phyloP scores from a whole-genome alignment of 2,888 invertebrate genomes.

The Idaea biselata region DNA sequence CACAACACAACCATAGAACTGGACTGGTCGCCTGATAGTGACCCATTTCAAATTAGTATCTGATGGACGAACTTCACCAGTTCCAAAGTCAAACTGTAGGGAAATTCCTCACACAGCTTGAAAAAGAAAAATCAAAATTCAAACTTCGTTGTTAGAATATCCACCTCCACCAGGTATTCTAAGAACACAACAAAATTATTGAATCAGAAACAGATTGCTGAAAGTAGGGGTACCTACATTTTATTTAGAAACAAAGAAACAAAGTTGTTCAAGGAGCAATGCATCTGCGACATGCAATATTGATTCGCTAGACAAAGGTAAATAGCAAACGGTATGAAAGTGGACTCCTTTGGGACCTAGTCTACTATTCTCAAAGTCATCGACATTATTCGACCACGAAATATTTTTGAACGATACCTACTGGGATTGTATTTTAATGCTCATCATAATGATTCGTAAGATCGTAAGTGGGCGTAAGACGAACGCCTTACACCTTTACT shows the following conservation, averaged over 20 bases:
- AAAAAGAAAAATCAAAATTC: no score
- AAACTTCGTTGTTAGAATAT: no score
- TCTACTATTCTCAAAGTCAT: slow-evolving; percentile 42
- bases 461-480: no score
- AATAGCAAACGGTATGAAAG: slow-evolving; percentile 66
- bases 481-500: no score
- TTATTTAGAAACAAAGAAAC: slow-evolving; percentile 36
- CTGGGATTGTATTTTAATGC: slow-evolving; percentile 10
- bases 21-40: no score
- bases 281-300: slow-evolving; percentile 65
- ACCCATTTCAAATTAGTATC: no score
- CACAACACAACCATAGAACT: no score
- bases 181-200: background rate
- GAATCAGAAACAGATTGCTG: background rate
- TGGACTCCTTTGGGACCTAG: slow-evolving; percentile 56
- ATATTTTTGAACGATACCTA: slow-evolving; percentile 9
- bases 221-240: slow-evolving; percentile 30
- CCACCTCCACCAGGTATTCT: no score
- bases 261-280: slow-evolving; percentile 45
- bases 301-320: slow-evolving; percentile 66
- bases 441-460: no score
- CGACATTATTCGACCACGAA: slow-evolving; percentile 22
- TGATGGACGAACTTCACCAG: no score
- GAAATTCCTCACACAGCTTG: no score
- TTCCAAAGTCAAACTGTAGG: no score